These are phyloP conservation scores for Potamarius usumacintae DNA, from an alignment of 2,113 vertebrate species.

Conservation along the genomic window DNA sequence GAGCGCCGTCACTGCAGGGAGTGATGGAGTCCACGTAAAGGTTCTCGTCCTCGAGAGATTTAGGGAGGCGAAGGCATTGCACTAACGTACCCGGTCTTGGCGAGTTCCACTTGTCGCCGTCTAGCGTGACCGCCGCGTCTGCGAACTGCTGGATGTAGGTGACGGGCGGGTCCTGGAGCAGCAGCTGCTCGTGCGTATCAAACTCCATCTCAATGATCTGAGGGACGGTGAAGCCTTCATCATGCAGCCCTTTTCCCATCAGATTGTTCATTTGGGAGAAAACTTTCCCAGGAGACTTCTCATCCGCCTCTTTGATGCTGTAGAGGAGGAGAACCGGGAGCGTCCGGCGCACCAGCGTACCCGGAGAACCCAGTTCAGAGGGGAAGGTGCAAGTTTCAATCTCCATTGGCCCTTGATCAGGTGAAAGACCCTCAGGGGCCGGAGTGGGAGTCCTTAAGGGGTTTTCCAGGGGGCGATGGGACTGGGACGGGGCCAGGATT, in stretches of 20 bases:
- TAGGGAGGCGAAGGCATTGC: constrained; percentile 92
- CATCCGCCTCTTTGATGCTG: constrained; percentile 96
- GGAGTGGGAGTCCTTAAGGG: constrained; percentile 93
- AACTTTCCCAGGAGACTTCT: constrained; percentile 93
- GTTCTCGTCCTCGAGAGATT: constrained; percentile 94
- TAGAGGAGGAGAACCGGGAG: constrained; percentile 93
- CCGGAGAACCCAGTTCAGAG: constrained; percentile 82
- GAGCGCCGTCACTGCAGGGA: constrained; percentile 93
- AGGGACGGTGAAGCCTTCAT: constrained; percentile 96
- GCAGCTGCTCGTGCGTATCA: constrained; percentile 93
- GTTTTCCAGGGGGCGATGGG: constrained; percentile 83
- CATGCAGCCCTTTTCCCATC: constrained; percentile 95
- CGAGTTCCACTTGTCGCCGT: constrained; percentile 93
- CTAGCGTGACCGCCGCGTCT: constrained; percentile 87
- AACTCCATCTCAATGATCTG: constrained; percentile 99
- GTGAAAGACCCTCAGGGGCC: constrained; percentile 76
- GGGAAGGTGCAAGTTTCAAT: constrained; percentile 89
- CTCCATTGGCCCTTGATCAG: constrained; percentile 92
- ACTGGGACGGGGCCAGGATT: constrained; percentile 76
- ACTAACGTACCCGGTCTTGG: constrained; percentile 94
- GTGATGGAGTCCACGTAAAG: constrained; percentile 95
- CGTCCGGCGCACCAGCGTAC: constrained; percentile 84
- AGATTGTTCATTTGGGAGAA: constrained; percentile 98
- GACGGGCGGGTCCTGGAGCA: constrained; percentile 96
- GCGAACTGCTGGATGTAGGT: constrained; percentile 99